Base-by-base conservation (phyloP, 2,888 invertebrate species). In the Lasioglossum calceatum region DNA sequence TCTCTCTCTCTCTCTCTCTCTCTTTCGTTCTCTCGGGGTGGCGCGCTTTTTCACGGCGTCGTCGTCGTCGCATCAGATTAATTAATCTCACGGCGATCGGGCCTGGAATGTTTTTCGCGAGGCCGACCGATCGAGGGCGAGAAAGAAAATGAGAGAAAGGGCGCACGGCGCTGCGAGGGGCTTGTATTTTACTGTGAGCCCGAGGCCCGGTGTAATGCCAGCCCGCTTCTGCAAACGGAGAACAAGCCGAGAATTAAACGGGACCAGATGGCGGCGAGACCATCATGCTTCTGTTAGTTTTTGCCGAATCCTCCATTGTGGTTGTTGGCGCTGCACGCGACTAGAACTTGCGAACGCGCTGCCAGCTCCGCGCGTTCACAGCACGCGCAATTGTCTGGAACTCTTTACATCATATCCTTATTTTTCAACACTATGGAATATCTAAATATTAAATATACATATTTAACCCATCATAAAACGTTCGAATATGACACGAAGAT, bases 61-160 rank as follows among this genome's bases (percentile, higher is more conserved):
- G 77, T 70, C 78, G 47, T 47, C 47, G 73, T 61, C 78, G 73
- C 84, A 77, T 86, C 80, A 47, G 84, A 84, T 84, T 80, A 86
- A 86, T 86, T 86, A 86, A 86, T 86, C 85, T 73, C 80, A 54
- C 80, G 85, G 70, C 80, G 79, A 58, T 44, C 74, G 80, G 32
- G n/a, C 54, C 58, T 32, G 79, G 76, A 86, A 80, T 80, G 85
- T 77, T 84, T 81, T 70, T 79, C 58, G 64, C 71, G 70, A 71
- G 12, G 47, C 47, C 54, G 27, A 27, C 78, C 70, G 67, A 75
- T 75, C 39, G 47, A 14, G 67, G 32, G 16, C n/a, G 27, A 50
- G 72, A 82, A 73, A 79, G 80, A 73, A 79, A 71, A 64, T 64
- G 64, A 39, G 36, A 39, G 70, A 36, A 32, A 58, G 27, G 47